phyloP scores from a whole-genome alignment of 2,888 invertebrate genomes.

The Isoperla grammatica region DNA sequence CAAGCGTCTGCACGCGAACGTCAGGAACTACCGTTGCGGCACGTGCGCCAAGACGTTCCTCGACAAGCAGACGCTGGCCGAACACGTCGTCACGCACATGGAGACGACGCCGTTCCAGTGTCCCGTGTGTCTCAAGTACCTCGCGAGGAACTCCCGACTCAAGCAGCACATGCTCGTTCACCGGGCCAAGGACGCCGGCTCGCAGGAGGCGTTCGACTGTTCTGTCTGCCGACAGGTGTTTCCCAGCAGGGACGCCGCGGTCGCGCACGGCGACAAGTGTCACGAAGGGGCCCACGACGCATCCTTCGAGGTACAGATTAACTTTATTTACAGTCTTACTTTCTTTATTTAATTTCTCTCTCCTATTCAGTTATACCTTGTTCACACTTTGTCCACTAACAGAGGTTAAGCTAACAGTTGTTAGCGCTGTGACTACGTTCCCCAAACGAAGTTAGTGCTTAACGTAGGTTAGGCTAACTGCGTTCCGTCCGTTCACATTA shows the following conservation, averaged over 20 bases:
- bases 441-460: too few relatives aligned
- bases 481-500: too few relatives aligned
- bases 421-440: too few relatives aligned
- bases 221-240: conserved; percentile 38
- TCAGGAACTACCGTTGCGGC: conserved; percentile 48
- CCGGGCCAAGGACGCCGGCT: conserved; percentile 38
- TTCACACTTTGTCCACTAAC: too few relatives aligned
- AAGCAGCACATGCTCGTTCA: conserved; percentile 51
- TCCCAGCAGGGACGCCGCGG: background rate
- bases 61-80: conserved; percentile 51
- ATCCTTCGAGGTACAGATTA: background rate
- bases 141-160: conserved; percentile 49
- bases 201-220: conserved; percentile 29
- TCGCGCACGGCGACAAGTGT: background rate
- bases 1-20: conserved; percentile 49
- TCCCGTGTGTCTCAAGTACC: conserved; percentile 50
- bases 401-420: too few relatives aligned
- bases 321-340: conserved; percentile 5
- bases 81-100: conserved; percentile 49
- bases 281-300: background rate
- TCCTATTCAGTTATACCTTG: too few relatives aligned
- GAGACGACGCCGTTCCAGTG: conserved; percentile 53
- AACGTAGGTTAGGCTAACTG: too few relatives aligned
- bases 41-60: conserved; percentile 50
- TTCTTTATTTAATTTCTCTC: too few relatives aligned